These are phyloP conservation scores for Calyptommatus sinebrachiatus DNA, from an alignment of 2,113 vertebrate species.

Conservation along the genomic window DNA sequence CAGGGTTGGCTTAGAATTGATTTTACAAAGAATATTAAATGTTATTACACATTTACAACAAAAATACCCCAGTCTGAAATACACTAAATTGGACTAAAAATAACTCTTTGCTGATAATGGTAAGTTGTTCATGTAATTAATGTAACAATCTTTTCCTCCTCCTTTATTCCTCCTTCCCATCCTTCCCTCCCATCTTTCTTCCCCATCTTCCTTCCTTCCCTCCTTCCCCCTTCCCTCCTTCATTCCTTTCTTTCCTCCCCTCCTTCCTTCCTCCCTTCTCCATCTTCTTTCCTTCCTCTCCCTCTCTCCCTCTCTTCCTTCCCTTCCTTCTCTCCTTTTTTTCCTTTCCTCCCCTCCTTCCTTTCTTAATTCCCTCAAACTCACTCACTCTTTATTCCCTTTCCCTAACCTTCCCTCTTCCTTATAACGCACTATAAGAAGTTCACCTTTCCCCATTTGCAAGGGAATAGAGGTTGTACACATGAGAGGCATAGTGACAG, in stretches of 20 bases:
- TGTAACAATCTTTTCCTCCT: background rate
- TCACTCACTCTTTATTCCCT: background rate
- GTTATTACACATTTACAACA: constrained; percentile 60
- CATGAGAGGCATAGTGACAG: too few species aligned
- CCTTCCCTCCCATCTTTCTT: background rate
- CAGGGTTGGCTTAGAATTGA: constrained; percentile 49
- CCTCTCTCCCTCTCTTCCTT: background rate
- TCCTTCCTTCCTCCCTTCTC: background rate
- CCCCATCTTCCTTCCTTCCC: background rate
- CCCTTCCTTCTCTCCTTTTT: background rate
- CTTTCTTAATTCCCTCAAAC: background rate
- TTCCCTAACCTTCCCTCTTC: too few species aligned
- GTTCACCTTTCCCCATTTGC: too few species aligned
- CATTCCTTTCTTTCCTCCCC: constrained; percentile 7
- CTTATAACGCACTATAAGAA: background rate
- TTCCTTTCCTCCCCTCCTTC: background rate
- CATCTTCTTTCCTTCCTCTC: background rate
- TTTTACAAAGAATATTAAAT: constrained; percentile 57
- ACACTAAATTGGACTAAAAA: constrained; percentile 47
- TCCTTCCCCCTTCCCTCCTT: background rate
- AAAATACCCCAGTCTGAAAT: constrained; percentile 53
- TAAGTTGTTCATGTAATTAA: constrained; percentile 61
- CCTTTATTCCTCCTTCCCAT: background rate
- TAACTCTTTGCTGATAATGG: constrained; percentile 61
- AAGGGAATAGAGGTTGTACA: too few species aligned